These are phyloP conservation scores for Miltochrista miniata DNA, from an alignment of 2,888 invertebrate genomes.

Conservation along the genomic window DNA sequence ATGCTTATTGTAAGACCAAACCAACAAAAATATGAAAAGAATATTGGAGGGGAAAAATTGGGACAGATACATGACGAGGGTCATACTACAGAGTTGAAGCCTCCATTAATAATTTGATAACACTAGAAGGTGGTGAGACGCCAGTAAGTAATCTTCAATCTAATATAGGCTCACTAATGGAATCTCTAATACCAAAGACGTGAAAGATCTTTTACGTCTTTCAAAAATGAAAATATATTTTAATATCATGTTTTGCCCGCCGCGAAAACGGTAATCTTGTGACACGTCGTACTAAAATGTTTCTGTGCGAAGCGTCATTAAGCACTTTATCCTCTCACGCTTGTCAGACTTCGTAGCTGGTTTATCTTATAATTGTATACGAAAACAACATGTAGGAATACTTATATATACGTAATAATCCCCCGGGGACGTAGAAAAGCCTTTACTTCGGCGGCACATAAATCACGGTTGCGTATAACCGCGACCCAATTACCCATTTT, in stretches of 20 bases:
- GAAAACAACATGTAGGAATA: slow-evolving; percentile 18
- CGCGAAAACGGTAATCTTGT: slow-evolving; percentile 8
- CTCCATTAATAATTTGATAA: no score
- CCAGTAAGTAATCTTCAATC: not conserved
- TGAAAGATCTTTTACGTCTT: not conserved
- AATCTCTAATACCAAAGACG: not conserved
- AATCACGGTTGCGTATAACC: slow-evolving; percentile 32
- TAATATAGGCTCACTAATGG: not conserved
- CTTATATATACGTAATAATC: slow-evolving; percentile 4
- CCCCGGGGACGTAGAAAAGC: slow-evolving; percentile 4
- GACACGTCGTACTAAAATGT: slow-evolving; percentile 9
- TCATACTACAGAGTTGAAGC: no score
- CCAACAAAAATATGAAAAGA: no score
- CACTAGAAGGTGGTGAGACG: no score
- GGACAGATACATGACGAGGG: no score
- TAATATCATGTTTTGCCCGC: slow-evolving; percentile 8
- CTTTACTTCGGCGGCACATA: slow-evolving; percentile 23
- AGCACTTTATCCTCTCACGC: slow-evolving; percentile 13
- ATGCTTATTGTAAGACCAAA: no score
- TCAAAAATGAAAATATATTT: not conserved
- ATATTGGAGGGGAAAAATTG: no score
- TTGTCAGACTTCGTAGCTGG: slow-evolving; percentile 6
- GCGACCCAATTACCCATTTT: slow-evolving; percentile 71
- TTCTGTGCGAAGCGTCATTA: slow-evolving; percentile 12
- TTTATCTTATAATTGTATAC: slow-evolving; percentile 19